Base-by-base conservation (phyloP, 2,888 invertebrate genomes). In the Osedax fenrisi region DNA sequence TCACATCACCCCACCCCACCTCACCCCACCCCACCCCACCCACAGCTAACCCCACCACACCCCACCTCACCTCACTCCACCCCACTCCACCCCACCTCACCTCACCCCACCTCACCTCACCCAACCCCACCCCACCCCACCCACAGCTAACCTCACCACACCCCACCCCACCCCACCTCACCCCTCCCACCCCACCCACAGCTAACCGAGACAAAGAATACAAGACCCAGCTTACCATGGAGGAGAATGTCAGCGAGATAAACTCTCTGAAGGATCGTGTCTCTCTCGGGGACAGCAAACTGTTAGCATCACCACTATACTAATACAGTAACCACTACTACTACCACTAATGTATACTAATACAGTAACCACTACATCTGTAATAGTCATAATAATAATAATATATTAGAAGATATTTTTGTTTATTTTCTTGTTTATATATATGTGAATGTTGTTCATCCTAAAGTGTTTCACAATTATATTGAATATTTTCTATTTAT, bases 181-280 rank as follows among this genome's bases (percentile, higher is more conserved):
- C 41, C 41, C 41, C 5, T 17, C 41, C 41, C 41, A 41, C 17
- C 5, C 17, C 41, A 41, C 41, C 5, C 41, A n/a, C n/a, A 41
- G 41, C 10, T 24, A 84, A 82, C 78, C 74, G 85, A 3, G 84
- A 84, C 78, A 85, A 84, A 77, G 85, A 85, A 77, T 85, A 84
- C 81, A 82, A 82, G 77, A 78, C 79, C 10, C 84, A 84, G 77
- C 78, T 85, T 26, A 77, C 80, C 21, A 75, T 81, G 22, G 84
- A 85, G 79, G 85, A 85, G 77, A 80, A 80, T 68, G 80, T 79
- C 26, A 82, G 84, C 0, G 85, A 85, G 77, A 80, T 84, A 21
- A 82, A 84, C 77, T 80, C 84, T 78, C 77, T 84, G 26, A 83
- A 81, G 77, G 85, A 85, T 76, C 77, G 84, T 62, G 79, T 84